These are phyloP conservation scores for Anhinga anhinga DNA, from an alignment of 2,113 vertebrate species.

Conservation along the genomic window DNA sequence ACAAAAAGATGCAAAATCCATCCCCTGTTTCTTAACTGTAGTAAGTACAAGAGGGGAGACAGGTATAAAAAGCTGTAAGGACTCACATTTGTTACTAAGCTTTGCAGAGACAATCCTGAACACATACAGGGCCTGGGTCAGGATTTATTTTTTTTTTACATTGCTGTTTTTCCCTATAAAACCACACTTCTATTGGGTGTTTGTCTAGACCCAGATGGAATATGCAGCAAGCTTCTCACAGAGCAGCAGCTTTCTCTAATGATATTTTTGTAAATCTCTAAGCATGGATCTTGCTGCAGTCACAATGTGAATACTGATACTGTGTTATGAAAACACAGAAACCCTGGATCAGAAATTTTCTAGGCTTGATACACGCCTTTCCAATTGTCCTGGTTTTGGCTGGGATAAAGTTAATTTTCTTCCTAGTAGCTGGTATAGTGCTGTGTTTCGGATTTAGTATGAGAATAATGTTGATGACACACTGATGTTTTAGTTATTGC, in stretches of 20 bases:
- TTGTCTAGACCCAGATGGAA: background rate
- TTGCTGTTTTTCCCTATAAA: background rate
- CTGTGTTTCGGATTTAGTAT: too few relatives aligned
- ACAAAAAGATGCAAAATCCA: background rate
- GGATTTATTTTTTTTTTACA: background rate
- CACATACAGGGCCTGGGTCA: background rate
- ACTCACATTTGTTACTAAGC: background rate
- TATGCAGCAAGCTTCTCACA: background rate
- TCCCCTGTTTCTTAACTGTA: background rate
- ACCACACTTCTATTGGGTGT: background rate
- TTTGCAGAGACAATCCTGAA: background rate
- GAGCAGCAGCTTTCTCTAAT: background rate
- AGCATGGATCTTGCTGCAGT: background rate
- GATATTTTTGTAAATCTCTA: background rate
- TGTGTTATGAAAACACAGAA: background rate
- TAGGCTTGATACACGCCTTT: background rate
- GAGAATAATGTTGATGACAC: too few relatives aligned
- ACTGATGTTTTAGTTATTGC: too few relatives aligned
- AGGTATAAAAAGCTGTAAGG: background rate
- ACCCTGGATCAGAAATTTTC: background rate
- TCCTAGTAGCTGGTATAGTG: too few relatives aligned
- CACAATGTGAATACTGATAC: background rate
- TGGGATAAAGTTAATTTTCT: too few relatives aligned
- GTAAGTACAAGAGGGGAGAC: background rate
- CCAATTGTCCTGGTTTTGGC: background rate